phyloP scores from a whole-genome alignment of 1,140 invertebrate species.

The Solenopsis invicta region DNA sequence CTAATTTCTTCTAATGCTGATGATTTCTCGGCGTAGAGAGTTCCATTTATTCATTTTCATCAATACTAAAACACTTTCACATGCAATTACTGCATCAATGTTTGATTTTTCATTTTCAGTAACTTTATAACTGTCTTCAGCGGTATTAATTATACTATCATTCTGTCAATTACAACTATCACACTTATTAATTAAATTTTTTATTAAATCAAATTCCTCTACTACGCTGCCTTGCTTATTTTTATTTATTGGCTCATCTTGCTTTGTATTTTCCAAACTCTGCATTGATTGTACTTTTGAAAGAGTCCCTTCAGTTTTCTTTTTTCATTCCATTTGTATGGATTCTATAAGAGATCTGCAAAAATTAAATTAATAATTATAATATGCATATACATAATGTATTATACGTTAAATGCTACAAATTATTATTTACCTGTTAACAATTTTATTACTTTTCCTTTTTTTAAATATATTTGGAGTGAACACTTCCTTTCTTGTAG shows the following conservation, averaged over 20 bases:
- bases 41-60: background rate
- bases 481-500: background rate
- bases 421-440: conserved; percentile 2
- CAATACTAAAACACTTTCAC: background rate
- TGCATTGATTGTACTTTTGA: background rate
- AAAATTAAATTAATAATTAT: background rate
- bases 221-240: background rate
- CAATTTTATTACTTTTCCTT: background rate
- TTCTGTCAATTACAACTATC: background rate
- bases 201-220: background rate
- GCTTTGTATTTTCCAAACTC: background rate
- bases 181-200: conserved; percentile 5
- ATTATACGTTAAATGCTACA: background rate
- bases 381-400: conserved; percentile 1
- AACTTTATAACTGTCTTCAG: background rate
- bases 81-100: too few species aligned
- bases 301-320: background rate
- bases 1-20: background rate
- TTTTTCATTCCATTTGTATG: background rate
- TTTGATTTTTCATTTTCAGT: background rate
- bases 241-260: background rate
- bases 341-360: background rate
- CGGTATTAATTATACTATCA: background rate
- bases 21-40: background rate
- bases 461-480: background rate